Conservation (phyloP, 2,888 invertebrate species). For the Harmothoe impar region DNA sequence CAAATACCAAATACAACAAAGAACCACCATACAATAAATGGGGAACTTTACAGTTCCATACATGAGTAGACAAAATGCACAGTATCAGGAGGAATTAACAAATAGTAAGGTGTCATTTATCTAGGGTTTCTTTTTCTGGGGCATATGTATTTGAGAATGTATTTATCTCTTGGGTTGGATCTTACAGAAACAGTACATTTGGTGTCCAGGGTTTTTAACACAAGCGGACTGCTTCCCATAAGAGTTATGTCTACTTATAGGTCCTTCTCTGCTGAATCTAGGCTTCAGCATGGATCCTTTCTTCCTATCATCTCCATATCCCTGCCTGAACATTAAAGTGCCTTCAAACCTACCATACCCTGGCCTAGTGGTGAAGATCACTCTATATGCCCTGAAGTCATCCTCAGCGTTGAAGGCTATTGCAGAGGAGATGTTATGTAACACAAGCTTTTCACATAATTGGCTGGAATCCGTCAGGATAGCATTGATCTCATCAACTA, state of each 20-base stretch:
- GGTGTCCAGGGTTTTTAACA: background rate
- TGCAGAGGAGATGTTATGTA: background rate
- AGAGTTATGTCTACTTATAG: background rate
- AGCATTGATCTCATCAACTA: background rate
- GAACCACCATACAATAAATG: too few relatives aligned
- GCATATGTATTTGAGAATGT: too few relatives aligned
- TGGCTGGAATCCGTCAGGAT: background rate
- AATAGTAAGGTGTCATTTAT: too few relatives aligned
- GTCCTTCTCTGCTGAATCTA: background rate
- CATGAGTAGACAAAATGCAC: too few relatives aligned
- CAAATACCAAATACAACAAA: too few relatives aligned
- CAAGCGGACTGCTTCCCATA: background rate
- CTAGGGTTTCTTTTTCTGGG: too few relatives aligned
- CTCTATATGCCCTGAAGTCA: background rate
- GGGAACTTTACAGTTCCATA: too few relatives aligned
- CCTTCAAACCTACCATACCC: background rate
- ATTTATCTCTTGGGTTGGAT: too few relatives aligned
- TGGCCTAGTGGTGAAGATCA: background rate
- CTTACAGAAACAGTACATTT: background rate
- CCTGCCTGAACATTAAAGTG: background rate
- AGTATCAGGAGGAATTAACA: too few relatives aligned
- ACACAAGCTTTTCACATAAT: background rate
- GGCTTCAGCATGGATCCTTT: background rate
- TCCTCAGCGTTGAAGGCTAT: background rate
- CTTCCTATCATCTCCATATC: too few relatives aligned